Base-by-base conservation (phyloP, 2,888 invertebrate genomes). In the Drosophila siamana region DNA sequence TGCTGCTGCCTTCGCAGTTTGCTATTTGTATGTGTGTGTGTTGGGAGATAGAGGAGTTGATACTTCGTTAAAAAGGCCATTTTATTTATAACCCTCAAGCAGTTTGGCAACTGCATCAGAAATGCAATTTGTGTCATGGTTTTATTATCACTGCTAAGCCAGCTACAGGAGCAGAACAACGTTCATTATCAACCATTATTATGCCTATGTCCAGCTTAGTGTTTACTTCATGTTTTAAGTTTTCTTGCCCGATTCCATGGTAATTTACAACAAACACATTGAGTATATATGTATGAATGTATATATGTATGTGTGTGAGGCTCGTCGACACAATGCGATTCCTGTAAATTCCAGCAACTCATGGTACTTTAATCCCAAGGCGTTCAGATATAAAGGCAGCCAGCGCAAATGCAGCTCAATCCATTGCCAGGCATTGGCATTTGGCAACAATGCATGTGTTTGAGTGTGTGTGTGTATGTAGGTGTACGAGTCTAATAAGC, bases 31-130 rank as follows among this genome's bases (percentile, higher is more conserved):
- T 51, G 46, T 48, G 51, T 36, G 36, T 36, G 36, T 13, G n/a
- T n/a, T n/a, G n/a, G 0, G 8, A 0, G 33, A 13, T 19, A 7
- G 4, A 9, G 13, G 7, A 22, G 28, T 78, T 69, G 69, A 72
- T 77, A 76, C 69, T 55, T 61, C 51, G 61, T 44, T 47, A 75
- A 48, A 65, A 75, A 69, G 65, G 55, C 72, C 67, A 68, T 56
- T 83, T 75, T 86, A 83, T 86, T 80, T 86, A 86, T 86, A 82
- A 62, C 64, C 56, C 46, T 40, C 16, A 26, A 38, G 15, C 36
- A 44, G 50, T 59, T 64, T 43, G 40, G 22, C 56, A 62, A 60
- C 30, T 47, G 24, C 5, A 6, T 51, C 11, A 24, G 24, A 11
- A 2, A 6, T 48, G 30, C 13, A 9, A 7, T 13, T 19, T 22